phyloP scores from a whole-genome alignment of 2,113 vertebrate genomes.

The Embiotoca jacksoni region DNA sequence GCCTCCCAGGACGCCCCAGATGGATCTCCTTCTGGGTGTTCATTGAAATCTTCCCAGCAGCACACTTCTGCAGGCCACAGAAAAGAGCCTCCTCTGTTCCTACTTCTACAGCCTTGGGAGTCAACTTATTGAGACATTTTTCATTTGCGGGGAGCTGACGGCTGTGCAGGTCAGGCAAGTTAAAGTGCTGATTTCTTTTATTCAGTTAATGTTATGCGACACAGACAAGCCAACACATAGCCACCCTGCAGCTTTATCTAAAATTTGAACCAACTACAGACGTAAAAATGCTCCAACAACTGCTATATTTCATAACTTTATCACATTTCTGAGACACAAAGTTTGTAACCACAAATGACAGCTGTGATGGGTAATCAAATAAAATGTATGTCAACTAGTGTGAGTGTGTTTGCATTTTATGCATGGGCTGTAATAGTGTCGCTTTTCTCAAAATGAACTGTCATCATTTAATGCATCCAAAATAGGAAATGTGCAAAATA shows the following conservation, averaged over 20 bases:
- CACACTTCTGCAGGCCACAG: constrained; percentile 32
- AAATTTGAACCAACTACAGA: background rate
- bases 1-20: constrained; percentile 59
- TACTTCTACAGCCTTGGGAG: constrained; percentile 33
- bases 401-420: background rate
- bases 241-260: background rate
- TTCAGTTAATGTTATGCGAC: background rate
- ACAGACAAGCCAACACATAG: background rate
- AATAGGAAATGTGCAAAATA: background rate
- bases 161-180: constrained; percentile 8
- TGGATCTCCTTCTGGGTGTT: constrained; percentile 63
- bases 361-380: background rate
- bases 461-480: background rate
- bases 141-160: constrained; percentile 23
- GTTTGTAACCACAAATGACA: background rate
- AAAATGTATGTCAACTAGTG: background rate
- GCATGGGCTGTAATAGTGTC: background rate
- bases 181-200: constrained; percentile 3
- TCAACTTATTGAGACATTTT: constrained; percentile 34
- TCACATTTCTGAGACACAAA: background rate
- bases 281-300: background rate
- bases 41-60: constrained; percentile 61
- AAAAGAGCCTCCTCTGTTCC: constrained; percentile 18
- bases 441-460: background rate
- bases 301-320: background rate